Percentiles rank a stretch among this genome's conserved stretches.
Evolutionary conservation across 2,113 vertebrate species (phyloP).

Genomic region (Heterotis niloticus): DNA sequence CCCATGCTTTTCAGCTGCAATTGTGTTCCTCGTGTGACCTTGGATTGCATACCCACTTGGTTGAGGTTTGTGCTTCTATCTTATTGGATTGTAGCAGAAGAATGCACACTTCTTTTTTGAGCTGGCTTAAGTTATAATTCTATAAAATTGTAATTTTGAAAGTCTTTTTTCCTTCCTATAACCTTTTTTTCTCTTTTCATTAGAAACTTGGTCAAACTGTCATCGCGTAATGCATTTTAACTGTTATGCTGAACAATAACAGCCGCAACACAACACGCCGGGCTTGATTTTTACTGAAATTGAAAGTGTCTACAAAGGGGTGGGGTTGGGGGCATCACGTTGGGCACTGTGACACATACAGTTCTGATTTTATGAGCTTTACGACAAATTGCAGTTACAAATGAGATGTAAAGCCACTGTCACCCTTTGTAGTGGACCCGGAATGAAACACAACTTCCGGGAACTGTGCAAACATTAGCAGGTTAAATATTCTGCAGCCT

Average conservation of each 20-base stretch:
- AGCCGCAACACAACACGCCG: background rate
- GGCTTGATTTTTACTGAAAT: constrained; percentile 11
- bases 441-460: background rate
- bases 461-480: background rate
- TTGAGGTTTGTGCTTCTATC: constrained; percentile 18
- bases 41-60: constrained; percentile 21
- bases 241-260: background rate
- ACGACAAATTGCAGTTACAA: no score
- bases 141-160: background rate
- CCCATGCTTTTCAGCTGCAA: constrained; percentile 48
- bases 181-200: background rate
- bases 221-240: background rate
- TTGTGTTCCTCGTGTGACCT: constrained; percentile 41
- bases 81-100: background rate
- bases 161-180: background rate
- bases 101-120: background rate
- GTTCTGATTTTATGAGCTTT: background rate
- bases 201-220: background rate
- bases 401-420: no score
- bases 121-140: background rate
- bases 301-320: background rate
- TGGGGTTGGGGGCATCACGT: background rate
- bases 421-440: background rate
- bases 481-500: background rate
- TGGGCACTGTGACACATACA: background rate